Evolutionary conservation across 1,140 invertebrate species (phyloP).

Genomic region (Drosophila lowei): DNA sequence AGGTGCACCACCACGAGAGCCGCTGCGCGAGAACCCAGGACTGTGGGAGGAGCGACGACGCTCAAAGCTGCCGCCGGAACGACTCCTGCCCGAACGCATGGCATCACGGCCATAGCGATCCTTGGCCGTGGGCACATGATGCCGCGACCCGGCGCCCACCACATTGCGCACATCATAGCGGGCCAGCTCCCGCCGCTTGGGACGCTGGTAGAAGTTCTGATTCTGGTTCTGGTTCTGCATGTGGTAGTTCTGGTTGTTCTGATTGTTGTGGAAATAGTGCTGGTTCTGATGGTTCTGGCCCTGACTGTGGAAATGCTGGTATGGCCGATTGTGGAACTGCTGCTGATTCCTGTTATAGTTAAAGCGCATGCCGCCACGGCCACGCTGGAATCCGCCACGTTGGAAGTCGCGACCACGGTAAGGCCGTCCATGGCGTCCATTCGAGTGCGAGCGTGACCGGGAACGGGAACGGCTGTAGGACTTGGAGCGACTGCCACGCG

Average conservation of each 20-base stretch:
- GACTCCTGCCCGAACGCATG: conserved; percentile 82
- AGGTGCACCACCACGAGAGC: conserved; percentile 36
- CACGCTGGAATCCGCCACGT: conserved; percentile 31
- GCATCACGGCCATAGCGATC: conserved; percentile 92
- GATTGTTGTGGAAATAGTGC: conserved; percentile 26
- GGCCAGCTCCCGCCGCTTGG: conserved; percentile 91
- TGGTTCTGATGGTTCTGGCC: conserved; percentile 26
- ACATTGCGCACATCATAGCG: conserved; percentile 92
- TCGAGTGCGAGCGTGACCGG: conserved; percentile 32
- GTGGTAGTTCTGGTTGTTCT: conserved; percentile 2
- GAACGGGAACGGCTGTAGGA: conserved; percentile 58
- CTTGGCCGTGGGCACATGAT: conserved; percentile 82
- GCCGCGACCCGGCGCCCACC: conserved; percentile 85
- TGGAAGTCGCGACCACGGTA: conserved; percentile 41
- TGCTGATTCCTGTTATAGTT: conserved; percentile 47
- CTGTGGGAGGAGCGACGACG: conserved; percentile 52
- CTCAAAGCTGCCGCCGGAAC: conserved; percentile 50
- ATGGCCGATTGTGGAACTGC: conserved; percentile 46
- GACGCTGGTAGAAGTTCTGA: conserved; percentile 84
- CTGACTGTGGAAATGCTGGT: conserved; percentile 29
- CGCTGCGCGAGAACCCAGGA: conserved; percentile 47
- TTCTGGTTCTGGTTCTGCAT: conserved; percentile 8
- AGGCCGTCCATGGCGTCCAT: conserved; percentile 22
- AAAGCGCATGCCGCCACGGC: conserved; percentile 44
- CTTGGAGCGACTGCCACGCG: conserved; percentile 56